Evolutionary conservation across 2,888 invertebrate species (phyloP).

Genomic region (Yponomeuta malinellus): DNA sequence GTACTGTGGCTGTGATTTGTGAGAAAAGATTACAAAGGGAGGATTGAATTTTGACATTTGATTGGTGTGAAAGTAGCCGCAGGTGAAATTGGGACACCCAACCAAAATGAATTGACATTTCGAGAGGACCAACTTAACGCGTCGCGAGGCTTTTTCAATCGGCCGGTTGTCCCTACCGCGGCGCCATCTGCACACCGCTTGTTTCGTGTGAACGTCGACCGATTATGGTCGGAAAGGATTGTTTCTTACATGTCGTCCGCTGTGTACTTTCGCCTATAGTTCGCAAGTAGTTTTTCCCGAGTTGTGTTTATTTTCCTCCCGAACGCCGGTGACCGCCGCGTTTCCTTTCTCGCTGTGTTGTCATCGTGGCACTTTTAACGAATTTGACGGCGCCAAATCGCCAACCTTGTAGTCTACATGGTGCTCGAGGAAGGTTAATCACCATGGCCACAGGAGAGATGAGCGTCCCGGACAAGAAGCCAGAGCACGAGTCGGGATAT

Average conservation of each 20-base stretch:
- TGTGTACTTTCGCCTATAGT: slow-evolving; percentile 58
- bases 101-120: slow-evolving; percentile 10
- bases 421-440: slow-evolving; percentile 55
- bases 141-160: slow-evolving; percentile 36
- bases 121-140: slow-evolving; percentile 15
- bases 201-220: slow-evolving; percentile 49
- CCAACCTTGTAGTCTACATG: slow-evolving; percentile 45
- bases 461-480: slow-evolving; percentile 78
- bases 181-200: slow-evolving; percentile 54
- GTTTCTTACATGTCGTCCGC: slow-evolving; percentile 44
- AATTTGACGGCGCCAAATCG: not conserved
- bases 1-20: slow-evolving; percentile 44
- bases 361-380: slow-evolving; percentile 16
- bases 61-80: slow-evolving; percentile 51
- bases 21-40: slow-evolving; percentile 28
- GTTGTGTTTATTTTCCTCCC: slow-evolving; percentile 4
- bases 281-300: slow-evolving; percentile 22
- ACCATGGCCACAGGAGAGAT: slow-evolving; percentile 74
- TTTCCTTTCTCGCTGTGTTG: slow-evolving; percentile 21
- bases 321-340: slow-evolving; percentile 18
- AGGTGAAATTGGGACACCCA: slow-evolving; percentile 30
- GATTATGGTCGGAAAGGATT: slow-evolving; percentile 43
- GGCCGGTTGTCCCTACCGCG: slow-evolving; percentile 35
- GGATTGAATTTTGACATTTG: slow-evolving; percentile 53
- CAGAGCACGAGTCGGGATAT: slow-evolving; percentile 88